Evolutionary conservation across 92 coral and sea anemone species (phyloP).

Genomic region (Epizoanthus fatuus): DNA sequence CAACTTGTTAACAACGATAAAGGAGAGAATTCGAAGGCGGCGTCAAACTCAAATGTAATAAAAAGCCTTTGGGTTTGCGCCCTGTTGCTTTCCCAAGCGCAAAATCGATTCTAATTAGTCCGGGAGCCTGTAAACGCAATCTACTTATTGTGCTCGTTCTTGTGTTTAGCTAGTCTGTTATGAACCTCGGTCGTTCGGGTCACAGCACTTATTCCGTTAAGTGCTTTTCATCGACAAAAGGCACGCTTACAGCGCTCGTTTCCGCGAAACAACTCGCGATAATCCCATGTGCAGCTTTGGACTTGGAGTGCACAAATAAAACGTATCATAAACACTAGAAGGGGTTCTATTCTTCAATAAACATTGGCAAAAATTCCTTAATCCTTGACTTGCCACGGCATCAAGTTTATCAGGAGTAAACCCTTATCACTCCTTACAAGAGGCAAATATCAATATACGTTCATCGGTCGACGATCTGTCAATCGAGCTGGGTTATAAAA

Average conservation of each 20-base stretch:
- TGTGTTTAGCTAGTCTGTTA: slow-evolving; percentile 5
- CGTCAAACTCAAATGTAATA: neutral
- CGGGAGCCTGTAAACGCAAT: slow-evolving; percentile 20
- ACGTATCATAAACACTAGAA: no score
- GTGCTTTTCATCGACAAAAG: slow-evolving; percentile 6
- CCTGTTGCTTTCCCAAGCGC: slow-evolving; percentile 35
- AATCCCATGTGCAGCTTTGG: neutral
- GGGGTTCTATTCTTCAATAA: neutral
- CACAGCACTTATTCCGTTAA: neutral
- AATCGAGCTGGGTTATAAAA: slow-evolving; percentile 6
- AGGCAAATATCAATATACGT: neutral
- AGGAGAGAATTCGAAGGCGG: neutral
- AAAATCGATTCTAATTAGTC: slow-evolving; percentile 40
- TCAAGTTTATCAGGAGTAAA: neutral
- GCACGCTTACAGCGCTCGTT: neutral
- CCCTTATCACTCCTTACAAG: neutral
- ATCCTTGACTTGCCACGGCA: neutral
- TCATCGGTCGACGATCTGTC: neutral
- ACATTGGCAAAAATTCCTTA: neutral
- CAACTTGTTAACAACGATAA: neutral
- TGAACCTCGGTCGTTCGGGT: slow-evolving; percentile 7
- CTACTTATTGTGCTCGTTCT: neutral
- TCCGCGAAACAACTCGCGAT: neutral
- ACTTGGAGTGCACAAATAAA: neutral
- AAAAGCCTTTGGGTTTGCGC: neutral